Base-by-base conservation (phyloP, 2,888 invertebrate genomes). In the Andricus quercusramuli region DNA sequence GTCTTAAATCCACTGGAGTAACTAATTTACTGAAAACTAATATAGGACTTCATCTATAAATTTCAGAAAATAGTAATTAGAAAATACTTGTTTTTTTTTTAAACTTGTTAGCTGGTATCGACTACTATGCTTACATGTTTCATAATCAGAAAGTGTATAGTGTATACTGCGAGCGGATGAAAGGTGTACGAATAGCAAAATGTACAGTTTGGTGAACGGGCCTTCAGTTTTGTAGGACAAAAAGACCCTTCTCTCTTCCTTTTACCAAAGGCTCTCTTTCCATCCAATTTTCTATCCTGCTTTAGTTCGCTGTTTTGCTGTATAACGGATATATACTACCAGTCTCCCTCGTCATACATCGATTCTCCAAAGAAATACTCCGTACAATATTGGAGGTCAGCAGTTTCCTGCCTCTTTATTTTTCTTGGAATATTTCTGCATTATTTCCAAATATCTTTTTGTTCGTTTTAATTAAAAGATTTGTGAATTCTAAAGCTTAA, bases 221-320 rank as follows among this genome's bases (percentile, higher is more conserved):
- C 22, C 74, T 77, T 62, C 20, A 20, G 59, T 62, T 59, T 32
- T 51, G 77, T 41, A 41, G 41, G 77, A 77, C 77, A 77, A 77
- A 77, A 32, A 77, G 32, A 59, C 20, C 22, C 56, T 56, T 56
- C n/a, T 56, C 56, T 62, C 59, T 51, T 56, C n/a, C 56, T 56
- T 56, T 56, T n/a, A 56, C n/a, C 56, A n/a, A 56, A 56, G n/a
- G n/a, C n/a, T 56, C 56, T n/a, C 56, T 56, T 9, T 56, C n/a
- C 2, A n/a, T n/a, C 9, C 20, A 51, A 51, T 51, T n/a, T n/a
- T 3, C 56, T 56, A 9, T n/a, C n/a, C n/a, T 56, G 56, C 56
- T 56, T 56, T n/a, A 56, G n/a, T 56, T 56, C 11, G n/a, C 56
- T 56, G 20, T 51, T 51, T 20, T 51, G 20, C 51, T 51, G 20